These are phyloP conservation scores for Notiomystis cincta DNA, from an alignment of 2,113 vertebrate genomes.

Conservation along the genomic window DNA sequence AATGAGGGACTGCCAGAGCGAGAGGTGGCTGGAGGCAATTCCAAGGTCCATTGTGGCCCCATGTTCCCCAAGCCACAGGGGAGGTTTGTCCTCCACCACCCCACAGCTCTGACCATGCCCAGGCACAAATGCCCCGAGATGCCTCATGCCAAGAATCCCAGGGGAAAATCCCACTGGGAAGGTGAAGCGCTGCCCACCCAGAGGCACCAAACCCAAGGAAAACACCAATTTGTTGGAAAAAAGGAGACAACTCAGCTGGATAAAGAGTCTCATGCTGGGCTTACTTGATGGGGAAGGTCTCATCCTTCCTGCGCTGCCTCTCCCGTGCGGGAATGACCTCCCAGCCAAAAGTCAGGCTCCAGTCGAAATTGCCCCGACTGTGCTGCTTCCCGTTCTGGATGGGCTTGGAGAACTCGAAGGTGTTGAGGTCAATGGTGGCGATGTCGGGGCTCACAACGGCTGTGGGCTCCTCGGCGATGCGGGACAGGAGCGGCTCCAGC, in stretches of 20 bases:
- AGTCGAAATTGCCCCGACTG: constrained; percentile 95
- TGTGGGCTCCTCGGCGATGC: constrained; percentile 88
- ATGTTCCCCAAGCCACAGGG: accelerated
- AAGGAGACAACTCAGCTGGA: background rate
- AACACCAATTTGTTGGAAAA: background rate
- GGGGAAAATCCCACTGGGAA: accelerated
- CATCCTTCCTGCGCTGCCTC: constrained; percentile 81
- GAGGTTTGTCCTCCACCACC: background rate
- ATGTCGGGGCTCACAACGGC: constrained; percentile 94
- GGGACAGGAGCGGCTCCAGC: constrained; percentile 89
- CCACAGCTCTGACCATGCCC: accelerated
- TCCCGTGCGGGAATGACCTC: constrained; percentile 79
- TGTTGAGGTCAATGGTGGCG: constrained; percentile 87
- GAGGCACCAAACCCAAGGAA: background rate
- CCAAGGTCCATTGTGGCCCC: too few relatives aligned
- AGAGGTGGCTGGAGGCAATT: background rate
- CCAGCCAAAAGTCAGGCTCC: constrained; percentile 93
- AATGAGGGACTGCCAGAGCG: background rate
- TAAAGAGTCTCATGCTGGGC: accelerated
- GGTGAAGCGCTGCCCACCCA: accelerated
- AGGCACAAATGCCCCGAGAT: background rate
- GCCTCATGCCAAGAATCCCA: background rate
- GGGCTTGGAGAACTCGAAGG: constrained; percentile 86
- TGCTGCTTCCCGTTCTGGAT: constrained; percentile 73
- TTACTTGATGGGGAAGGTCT: background rate